These are phyloP conservation scores for Halocynthia aurantium DNA, from an alignment of 23 tunicate genomes.

Conservation along the genomic window DNA sequence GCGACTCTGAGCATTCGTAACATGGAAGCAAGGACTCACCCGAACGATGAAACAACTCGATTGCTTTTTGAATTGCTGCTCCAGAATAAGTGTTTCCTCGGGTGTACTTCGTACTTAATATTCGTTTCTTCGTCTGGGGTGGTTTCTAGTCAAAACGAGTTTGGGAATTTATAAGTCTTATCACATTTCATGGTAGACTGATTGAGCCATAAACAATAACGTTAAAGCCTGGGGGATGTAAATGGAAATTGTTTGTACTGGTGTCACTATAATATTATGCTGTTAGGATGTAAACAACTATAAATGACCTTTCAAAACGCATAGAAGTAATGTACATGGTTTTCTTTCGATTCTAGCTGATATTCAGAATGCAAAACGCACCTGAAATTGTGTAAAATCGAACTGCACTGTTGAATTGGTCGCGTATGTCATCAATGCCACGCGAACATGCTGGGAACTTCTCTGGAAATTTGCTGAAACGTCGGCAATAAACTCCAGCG, in stretches of 20 bases:
- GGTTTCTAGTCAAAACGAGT: too few species aligned
- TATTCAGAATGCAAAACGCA: neutral
- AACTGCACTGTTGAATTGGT: neutral
- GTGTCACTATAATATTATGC: neutral
- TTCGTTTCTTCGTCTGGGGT: neutral
- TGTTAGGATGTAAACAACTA: too few species aligned
- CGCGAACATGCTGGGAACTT: neutral
- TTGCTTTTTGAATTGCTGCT: neutral
- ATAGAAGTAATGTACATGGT: too few species aligned
- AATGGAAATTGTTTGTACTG: neutral
- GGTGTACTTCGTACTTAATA: slow-evolving; percentile 5
- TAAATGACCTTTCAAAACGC: too few species aligned
- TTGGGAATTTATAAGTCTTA: too few species aligned
- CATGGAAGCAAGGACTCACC: too few species aligned
- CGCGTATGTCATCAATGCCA: slow-evolving; percentile 1
- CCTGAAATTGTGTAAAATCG: neutral
- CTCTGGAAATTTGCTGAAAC: neutral
- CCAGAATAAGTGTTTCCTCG: slow-evolving; percentile 12
- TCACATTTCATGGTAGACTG: too few species aligned
- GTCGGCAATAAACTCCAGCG: slow-evolving; percentile 17
- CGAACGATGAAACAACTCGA: neutral
- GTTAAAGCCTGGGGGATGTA: neutral
- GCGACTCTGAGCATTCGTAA: too few species aligned
- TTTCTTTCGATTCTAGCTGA: too few species aligned
- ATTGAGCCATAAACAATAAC: too few species aligned